Percentiles rank a stretch among this genome's conserved stretches.
Evolutionary conservation across 2,888 invertebrate species (phyloP).

Genomic region (Koerneria pararmatus): DNA sequence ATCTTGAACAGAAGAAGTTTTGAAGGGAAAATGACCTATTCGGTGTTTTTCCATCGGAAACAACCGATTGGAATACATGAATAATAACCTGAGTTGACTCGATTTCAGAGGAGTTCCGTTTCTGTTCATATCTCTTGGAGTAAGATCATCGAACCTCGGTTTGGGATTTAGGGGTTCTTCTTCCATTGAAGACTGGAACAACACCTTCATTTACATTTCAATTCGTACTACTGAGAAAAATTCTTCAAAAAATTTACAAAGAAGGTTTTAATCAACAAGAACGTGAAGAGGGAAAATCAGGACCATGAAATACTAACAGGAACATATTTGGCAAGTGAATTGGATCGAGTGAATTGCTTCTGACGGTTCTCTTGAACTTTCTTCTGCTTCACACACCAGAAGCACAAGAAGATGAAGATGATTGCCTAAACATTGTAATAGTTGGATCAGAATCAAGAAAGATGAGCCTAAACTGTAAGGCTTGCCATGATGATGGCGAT

Average conservation of each 20-base stretch:
- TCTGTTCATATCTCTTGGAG: not conserved
- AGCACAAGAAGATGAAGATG: constrained; percentile 30
- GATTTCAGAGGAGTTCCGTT: too few species aligned
- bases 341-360: constrained; percentile 6
- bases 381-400: constrained; percentile 43
- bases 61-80: too few species aligned
- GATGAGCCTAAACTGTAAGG: constrained; percentile 17
- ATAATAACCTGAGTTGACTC: too few species aligned
- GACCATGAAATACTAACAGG: too few species aligned
- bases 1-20: too few species aligned
- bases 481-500: constrained; percentile 33
- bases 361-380: constrained; percentile 25
- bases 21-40: too few species aligned
- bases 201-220: too few species aligned
- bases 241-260: too few species aligned
- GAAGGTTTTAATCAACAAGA: too few species aligned
- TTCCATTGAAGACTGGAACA: constrained; percentile 1
- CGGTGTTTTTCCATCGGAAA: too few species aligned
- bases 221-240: too few species aligned
- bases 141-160: not conserved
- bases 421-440: constrained; percentile 1
- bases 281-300: too few species aligned
- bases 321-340: constrained; percentile 17
- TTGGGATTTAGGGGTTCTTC: constrained; percentile 15
- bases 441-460: constrained; percentile 12